Base-by-base conservation (phyloP, 2,797 vertebrate genomes). In the Syndactyla subalaris region DNA sequence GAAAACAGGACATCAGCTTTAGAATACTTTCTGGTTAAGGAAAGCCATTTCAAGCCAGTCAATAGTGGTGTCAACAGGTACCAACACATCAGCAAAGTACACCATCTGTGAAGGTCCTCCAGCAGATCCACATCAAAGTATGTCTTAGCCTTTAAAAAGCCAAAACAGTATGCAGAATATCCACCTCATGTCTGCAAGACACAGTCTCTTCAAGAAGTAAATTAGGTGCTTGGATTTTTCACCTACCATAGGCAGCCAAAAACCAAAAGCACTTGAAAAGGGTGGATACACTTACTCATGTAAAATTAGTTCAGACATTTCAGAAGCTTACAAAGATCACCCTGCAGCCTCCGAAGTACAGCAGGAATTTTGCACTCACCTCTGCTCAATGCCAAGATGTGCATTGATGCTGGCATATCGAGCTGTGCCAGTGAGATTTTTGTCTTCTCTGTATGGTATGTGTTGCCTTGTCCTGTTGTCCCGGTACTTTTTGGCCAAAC, bases 381-480 rank as follows among this genome's bases (percentile, higher is more conserved):
- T 99, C 97, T 99, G 99, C 97, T 99, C 99, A 95, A 99, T 99
- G 97, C 99, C 99, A 97, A 99, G 98, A 82, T 99, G 99, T 97
- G 99, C 99, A 88, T 99, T 99, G 98, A 99, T 99, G 97, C 99
- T 99, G 97, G 99, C 99, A n/a, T 99, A 99, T 68, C 99, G 99
- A 88, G 99, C 99, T 81, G 99, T 99, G 97, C 99, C 99, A 88
- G 99, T 99, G 95, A 99, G 98, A 93, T 99, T 99, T 98, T 99
- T 99, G 98, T 99, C 99, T 99, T 99, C 99, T 99, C 99, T 99
- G 98, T 99, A 99, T 32, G 99, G 99, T 99, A 99, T 99, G 98
- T 99, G 99, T 98, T 99, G 99, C 96, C 99, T 98, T 98, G 99
- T 99, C 98, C 99, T 98, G 98, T 99, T 99, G 98, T 99, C 99